phyloP scores from a whole-genome alignment of 1,140 invertebrate genomes.

The Armadillidium nasatum region DNA sequence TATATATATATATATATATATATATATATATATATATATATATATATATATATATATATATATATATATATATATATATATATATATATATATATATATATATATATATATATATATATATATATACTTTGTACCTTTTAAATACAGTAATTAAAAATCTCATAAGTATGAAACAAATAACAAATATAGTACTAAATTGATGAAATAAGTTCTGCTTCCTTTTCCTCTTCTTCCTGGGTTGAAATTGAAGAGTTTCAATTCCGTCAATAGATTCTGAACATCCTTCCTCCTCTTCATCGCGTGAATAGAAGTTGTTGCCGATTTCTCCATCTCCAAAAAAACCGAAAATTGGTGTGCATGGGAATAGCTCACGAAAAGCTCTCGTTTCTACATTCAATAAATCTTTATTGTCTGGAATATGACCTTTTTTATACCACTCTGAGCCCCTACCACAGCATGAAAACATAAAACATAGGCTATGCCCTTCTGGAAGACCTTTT shows the following conservation, averaged over 20 bases:
- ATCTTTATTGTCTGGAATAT: neutral
- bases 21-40: too few relatives aligned
- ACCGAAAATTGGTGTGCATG: constrained; percentile 57
- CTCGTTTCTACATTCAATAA: constrained; percentile 54
- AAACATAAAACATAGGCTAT: constrained; percentile 58
- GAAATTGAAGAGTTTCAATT: too few relatives aligned
- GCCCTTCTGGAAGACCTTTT: constrained; percentile 47
- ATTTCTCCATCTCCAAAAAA: constrained; percentile 61
- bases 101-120: too few relatives aligned
- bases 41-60: too few relatives aligned
- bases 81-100: too few relatives aligned
- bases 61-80: too few relatives aligned
- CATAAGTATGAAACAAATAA: constrained; percentile 34
- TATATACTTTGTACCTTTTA: too few relatives aligned
- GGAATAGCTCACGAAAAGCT: constrained; percentile 58
- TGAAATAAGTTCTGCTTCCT: constrained; percentile 30
- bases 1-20: too few relatives aligned
- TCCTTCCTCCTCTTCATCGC: constrained; percentile 21
- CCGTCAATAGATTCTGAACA: too few relatives aligned
- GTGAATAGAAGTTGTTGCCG: constrained; percentile 51
- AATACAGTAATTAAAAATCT: neutral
- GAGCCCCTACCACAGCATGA: constrained; percentile 56
- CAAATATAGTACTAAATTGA: constrained; percentile 32
- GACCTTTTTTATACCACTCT: constrained; percentile 46
- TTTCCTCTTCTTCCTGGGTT: constrained; percentile 19